Conservation (phyloP, 1,140 invertebrate genomes). For the Teleogryllus occipitalis region DNA sequence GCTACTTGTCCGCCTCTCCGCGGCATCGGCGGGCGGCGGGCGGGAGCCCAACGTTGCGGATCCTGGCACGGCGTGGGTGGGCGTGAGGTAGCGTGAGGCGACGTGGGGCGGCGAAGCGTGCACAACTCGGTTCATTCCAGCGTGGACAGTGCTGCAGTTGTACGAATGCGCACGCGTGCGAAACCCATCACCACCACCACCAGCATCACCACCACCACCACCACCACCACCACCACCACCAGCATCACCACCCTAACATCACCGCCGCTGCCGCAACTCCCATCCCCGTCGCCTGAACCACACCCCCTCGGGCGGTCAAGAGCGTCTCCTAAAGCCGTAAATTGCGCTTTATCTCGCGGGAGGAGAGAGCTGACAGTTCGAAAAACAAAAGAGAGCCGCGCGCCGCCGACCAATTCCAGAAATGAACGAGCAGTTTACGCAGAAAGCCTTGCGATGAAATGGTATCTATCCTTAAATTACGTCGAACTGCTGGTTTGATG, state of each 20-base stretch:
- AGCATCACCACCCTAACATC: background rate
- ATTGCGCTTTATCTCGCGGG: background rate
- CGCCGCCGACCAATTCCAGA: background rate
- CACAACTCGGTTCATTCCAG: no score
- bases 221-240: no score
- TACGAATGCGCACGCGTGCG: no score
- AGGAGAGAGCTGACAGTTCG: background rate
- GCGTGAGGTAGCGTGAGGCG: no score
- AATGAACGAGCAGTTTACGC: background rate
- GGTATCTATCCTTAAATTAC: slow-evolving; percentile 1
- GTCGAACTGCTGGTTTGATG: background rate
- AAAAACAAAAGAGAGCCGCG: background rate
- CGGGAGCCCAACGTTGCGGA: no score
- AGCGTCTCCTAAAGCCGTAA: background rate
- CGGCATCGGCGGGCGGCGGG: no score
- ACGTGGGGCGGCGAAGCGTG: no score
- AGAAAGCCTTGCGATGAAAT: background rate
- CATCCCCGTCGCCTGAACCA: background rate
- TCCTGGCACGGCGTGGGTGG: no score
- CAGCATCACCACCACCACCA: no score
- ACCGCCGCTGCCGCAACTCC: background rate
- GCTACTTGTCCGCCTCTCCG: no score
- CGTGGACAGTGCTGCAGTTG: no score
- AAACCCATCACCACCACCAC: no score
- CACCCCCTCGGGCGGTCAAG: background rate